Evolutionary conservation across 2,797 vertebrate genomes (phyloP).

Genomic region (Gymnopithys bicolor): DNA sequence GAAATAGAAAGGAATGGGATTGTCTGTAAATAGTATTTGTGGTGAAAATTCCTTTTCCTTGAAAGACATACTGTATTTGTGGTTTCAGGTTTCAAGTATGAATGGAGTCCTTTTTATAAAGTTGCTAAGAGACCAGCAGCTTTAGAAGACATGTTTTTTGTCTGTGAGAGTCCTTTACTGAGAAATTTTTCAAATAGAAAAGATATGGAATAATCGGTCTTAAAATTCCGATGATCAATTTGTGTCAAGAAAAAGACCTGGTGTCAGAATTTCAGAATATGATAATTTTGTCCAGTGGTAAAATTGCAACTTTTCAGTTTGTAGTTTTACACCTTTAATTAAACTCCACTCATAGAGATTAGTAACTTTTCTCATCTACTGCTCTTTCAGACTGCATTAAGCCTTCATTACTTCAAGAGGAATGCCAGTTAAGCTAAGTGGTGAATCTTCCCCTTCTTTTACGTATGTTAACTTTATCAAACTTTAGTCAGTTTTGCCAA

Average conservation of each 20-base stretch:
- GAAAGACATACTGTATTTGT: not conserved
- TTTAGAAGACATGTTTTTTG: not conserved
- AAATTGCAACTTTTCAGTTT: not conserved
- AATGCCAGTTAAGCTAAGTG: not conserved
- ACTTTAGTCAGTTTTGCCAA: not conserved
- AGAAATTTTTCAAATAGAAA: not conserved
- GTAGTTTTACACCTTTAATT: not conserved
- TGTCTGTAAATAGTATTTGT: not conserved
- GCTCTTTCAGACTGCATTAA: not conserved
- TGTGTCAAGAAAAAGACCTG: not conserved
- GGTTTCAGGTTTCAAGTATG: not conserved
- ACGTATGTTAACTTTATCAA: not conserved
- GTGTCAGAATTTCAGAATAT: not conserved
- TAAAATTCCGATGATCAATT: not conserved
- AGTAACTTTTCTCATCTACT: not conserved
- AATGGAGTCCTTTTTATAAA: not conserved
- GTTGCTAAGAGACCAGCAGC: not conserved
- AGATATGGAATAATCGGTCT: not conserved
- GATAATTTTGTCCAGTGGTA: not conserved
- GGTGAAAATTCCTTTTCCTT: not conserved
- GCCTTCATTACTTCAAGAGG: not conserved
- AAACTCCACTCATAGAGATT: not conserved
- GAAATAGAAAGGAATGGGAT: not conserved
- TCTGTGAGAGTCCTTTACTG: not conserved
- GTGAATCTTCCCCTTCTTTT: not conserved